Evolutionary conservation across 2,888 invertebrate genomes (phyloP).

Genomic region (Drosophila mulleri): DNA sequence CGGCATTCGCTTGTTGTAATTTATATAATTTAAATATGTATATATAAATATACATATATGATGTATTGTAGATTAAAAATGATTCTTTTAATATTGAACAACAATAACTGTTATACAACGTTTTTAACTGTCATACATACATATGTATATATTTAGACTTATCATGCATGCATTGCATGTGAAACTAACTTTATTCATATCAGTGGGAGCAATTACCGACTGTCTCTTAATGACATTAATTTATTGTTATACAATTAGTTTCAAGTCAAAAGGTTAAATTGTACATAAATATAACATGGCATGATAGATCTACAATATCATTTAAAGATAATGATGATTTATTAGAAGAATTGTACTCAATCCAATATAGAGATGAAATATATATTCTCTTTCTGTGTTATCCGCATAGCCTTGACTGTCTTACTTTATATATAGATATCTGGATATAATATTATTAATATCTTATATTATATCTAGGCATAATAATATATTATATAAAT

Average conservation of each 20-base stretch:
- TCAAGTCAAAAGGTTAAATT: neutral
- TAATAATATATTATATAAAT: no score
- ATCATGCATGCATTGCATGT: neutral
- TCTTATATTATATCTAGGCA: no score
- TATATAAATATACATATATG: neutral
- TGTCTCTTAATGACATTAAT: neutral
- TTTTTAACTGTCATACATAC: neutral
- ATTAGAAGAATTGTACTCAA: no score
- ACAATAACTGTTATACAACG: conserved; percentile 1
- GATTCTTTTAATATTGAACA: neutral
- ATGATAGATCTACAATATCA: no score
- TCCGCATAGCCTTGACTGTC: no score
- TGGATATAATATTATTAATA: no score
- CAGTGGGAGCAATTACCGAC: neutral
- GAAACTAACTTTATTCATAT: neutral
- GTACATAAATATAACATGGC: neutral
- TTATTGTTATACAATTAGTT: conserved; percentile 1
- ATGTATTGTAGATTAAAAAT: neutral
- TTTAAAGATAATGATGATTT: no score
- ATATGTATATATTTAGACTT: neutral
- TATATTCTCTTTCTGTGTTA: no score
- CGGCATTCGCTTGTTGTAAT: neutral
- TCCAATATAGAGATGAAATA: no score
- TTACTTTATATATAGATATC: no score
- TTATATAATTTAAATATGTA: conserved; percentile 5